Conservation (phyloP, 2,888 invertebrate genomes). For the Nomada flava region DNA sequence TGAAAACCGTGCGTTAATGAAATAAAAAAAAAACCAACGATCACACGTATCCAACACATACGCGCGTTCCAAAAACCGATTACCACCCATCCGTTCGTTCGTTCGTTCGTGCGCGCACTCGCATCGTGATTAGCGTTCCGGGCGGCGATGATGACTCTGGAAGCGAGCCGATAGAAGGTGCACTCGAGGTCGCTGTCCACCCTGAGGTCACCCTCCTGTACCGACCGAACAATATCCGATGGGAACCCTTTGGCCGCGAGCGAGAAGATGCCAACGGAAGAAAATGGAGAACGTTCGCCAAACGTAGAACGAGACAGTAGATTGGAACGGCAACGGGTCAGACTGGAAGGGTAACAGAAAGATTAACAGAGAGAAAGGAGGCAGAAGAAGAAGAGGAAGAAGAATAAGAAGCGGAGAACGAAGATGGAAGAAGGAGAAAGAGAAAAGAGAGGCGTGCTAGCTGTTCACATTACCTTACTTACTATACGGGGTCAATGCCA, state of each 20-base stretch:
- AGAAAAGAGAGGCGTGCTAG: slow-evolving; percentile 72
- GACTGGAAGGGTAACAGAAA: slow-evolving; percentile 17
- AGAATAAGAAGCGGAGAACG: slow-evolving; percentile 29
- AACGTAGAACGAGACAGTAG: slow-evolving; percentile 26
- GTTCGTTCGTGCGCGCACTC: slow-evolving; percentile 13
- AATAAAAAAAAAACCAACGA: too few species aligned
- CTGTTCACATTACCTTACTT: slow-evolving; percentile 82
- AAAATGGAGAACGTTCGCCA: slow-evolving; percentile 46
- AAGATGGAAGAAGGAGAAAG: slow-evolving; percentile 35
- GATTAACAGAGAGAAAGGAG: slow-evolving; percentile 45
- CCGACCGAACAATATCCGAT: slow-evolving; percentile 73
- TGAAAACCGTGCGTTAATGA: too few species aligned
- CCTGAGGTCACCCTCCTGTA: slow-evolving; percentile 71
- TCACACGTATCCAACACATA: too few species aligned
- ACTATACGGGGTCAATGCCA: slow-evolving; percentile 83
- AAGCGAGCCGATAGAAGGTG: slow-evolving; percentile 63
- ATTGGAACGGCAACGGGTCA: slow-evolving; percentile 18
- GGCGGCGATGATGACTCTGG: slow-evolving; percentile 58
- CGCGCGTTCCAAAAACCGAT: slow-evolving; percentile 1
- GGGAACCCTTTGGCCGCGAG: slow-evolving; percentile 71
- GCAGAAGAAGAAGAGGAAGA: background rate
- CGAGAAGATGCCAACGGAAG: slow-evolving; percentile 44
- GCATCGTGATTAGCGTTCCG: slow-evolving; percentile 59
- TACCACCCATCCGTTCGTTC: background rate
- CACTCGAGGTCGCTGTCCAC: slow-evolving; percentile 75